A percentile compares a stretch with the other conserved stretches of the same genome.
These are phyloP conservation scores for Ictalurus furcatus DNA, from an alignment of 2,113 vertebrate genomes.

Conservation along the genomic window DNA sequence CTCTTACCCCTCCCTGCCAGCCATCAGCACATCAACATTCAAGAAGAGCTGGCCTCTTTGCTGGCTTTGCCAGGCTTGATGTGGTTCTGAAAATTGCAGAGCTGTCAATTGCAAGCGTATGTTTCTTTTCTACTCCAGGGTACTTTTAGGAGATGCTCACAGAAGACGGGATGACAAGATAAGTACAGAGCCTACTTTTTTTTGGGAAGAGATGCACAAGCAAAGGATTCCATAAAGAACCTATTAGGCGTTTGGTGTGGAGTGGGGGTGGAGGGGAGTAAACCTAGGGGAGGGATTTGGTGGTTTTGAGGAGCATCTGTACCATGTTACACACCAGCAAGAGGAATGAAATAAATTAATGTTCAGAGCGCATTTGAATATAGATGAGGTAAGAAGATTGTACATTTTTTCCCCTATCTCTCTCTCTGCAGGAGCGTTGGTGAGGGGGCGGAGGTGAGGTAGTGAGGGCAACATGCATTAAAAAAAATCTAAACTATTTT, in stretches of 20 bases:
- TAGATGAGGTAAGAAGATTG: conserved; percentile 34
- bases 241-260: neutral
- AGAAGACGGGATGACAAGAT: conserved; percentile 50
- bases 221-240: conserved; percentile 18
- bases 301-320: conserved; percentile 25
- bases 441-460: neutral
- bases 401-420: conserved; percentile 32
- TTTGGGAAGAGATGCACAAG: conserved; percentile 41
- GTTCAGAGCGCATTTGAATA: conserved; percentile 27
- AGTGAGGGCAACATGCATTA: neutral
- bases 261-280: neutral
- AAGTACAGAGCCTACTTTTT: conserved; percentile 49
- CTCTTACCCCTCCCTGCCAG: neutral
- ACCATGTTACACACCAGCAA: conserved; percentile 12
- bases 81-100: conserved; percentile 62
- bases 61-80: conserved; percentile 61
- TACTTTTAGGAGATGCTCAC: conserved; percentile 45
- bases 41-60: neutral
- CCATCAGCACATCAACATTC: conserved; percentile 1
- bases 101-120: conserved; percentile 66
- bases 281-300: conserved; percentile 21
- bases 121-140: conserved; percentile 33
- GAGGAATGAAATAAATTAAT: conserved; percentile 19
- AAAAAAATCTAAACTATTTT: neutral
- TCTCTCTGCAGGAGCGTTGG: conserved; percentile 7